Conservation (phyloP, 2,113 vertebrate species). For the Spizaetus ornatus region DNA sequence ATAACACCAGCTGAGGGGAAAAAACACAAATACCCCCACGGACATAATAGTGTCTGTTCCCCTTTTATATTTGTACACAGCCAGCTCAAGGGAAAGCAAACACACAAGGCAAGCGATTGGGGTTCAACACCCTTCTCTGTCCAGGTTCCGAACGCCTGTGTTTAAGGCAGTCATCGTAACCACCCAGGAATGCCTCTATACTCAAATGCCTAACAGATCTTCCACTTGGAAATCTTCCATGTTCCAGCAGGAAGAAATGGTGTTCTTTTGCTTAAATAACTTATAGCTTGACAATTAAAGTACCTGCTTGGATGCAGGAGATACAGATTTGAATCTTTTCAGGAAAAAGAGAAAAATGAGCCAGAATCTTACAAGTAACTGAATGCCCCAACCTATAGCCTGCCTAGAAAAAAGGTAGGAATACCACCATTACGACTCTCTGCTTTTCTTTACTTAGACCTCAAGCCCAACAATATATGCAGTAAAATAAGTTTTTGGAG, state of each 20-base stretch:
- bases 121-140: background rate
- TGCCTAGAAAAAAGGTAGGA: background rate
- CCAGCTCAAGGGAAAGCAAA: background rate
- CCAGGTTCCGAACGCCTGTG: background rate
- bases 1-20: background rate
- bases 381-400: accelerated
- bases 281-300: background rate
- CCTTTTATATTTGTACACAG: background rate
- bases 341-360: background rate
- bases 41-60: too few species aligned
- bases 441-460: background rate
- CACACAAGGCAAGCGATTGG: accelerated
- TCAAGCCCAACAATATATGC: background rate
- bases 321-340: background rate
- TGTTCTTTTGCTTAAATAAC: background rate
- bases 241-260: background rate
- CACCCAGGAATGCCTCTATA: background rate
- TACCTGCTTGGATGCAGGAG: background rate
- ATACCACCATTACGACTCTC: background rate
- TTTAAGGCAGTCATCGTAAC: too few species aligned
- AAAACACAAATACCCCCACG: background rate
- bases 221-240: background rate
- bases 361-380: background rate
- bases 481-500: background rate
- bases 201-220: background rate